Evolutionary conservation across 2,888 invertebrate genomes (phyloP).

Genomic region (Microctonus aethiopoides): DNA sequence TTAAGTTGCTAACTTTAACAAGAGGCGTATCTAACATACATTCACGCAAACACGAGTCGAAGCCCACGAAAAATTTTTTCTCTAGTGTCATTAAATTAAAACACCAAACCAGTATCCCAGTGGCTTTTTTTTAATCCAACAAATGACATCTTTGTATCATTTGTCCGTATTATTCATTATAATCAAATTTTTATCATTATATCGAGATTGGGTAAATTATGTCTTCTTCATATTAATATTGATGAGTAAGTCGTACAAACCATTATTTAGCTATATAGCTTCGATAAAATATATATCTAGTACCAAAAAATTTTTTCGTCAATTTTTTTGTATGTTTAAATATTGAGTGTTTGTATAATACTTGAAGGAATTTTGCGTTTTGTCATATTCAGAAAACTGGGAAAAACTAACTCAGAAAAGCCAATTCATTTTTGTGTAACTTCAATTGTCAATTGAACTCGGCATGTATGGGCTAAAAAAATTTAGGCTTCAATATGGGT

Average conservation of each 20-base stretch:
- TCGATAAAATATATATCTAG: neutral
- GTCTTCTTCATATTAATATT: conserved; percentile 7
- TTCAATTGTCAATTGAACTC: too few species aligned
- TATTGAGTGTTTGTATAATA: too few species aligned
- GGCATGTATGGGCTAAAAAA: too few species aligned
- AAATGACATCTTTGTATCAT: conserved; percentile 29
- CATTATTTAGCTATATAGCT: neutral
- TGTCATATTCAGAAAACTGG: too few species aligned
- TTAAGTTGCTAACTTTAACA: conserved; percentile 33
- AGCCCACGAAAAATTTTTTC: neutral
- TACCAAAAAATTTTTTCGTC: too few species aligned
- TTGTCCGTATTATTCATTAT: conserved; percentile 46
- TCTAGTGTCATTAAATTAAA: too few species aligned
- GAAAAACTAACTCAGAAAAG: too few species aligned
- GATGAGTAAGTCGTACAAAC: neutral
- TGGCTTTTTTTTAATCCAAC: conserved; percentile 17
- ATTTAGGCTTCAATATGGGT: too few species aligned
- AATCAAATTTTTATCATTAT: conserved; percentile 44
- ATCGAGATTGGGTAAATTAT: conserved; percentile 42
- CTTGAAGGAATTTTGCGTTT: too few species aligned
- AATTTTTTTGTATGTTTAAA: too few species aligned
- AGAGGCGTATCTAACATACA: neutral
- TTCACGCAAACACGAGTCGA: neutral
- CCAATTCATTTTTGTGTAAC: too few species aligned
- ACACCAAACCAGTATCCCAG: conserved; percentile 26